Evolutionary conservation across 2,113 vertebrate genomes (phyloP), one percentile per base, ranked within the genome.

Genomic region (Scortum barcoo): DNA sequence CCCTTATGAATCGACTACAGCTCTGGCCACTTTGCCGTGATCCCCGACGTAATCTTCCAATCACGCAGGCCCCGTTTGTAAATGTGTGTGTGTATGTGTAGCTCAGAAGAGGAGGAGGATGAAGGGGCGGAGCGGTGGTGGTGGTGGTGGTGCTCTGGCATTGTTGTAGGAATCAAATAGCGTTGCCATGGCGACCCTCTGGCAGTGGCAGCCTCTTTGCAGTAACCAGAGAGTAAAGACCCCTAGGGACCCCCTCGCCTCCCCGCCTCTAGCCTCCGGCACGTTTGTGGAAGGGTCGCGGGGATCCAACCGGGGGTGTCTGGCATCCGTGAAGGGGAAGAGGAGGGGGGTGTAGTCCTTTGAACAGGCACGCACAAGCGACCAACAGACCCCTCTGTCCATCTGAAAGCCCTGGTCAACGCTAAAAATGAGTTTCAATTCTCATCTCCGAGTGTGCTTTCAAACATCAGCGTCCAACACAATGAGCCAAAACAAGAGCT

Each of bases 91-190:
- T 53, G 76, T 75, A 75, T 72, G 74, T 80, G 87, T 46, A 57
- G 87, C 88, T 91, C 74, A 78, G 83, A 54, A 30, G 33, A 68
- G 84, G 61, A 84, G 76, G 30, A 60, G 65, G 54, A 57, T 57
- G 71, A 84, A 67, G 88, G 90, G 88, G 36, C n/a, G n/a, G n/a
- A n/a, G n/a, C n/a, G n/a, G n/a, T n/a, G n/a, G n/a, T n/a, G n/a
- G n/a, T n/a, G n/a, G n/a, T n/a, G n/a, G 88, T 44, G 83, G 85
- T 42, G 66, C 61, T 83, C 89, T 78, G 87, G 93, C 91, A 95
- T 95, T 95, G 95, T 95, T 95, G 94, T 90, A 93, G 92, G 93
- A 95, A 95, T 95, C 93, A 92, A 94, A 95, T 89, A 92, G 89
- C 50, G 94, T 96, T 96, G 90, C 94, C 92, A 95, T 95, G 91